Percentiles rank a stretch among this genome's conserved stretches.
Conservation (phyloP, 2,888 invertebrate genomes). For the Apotomis turbidana region DNA sequence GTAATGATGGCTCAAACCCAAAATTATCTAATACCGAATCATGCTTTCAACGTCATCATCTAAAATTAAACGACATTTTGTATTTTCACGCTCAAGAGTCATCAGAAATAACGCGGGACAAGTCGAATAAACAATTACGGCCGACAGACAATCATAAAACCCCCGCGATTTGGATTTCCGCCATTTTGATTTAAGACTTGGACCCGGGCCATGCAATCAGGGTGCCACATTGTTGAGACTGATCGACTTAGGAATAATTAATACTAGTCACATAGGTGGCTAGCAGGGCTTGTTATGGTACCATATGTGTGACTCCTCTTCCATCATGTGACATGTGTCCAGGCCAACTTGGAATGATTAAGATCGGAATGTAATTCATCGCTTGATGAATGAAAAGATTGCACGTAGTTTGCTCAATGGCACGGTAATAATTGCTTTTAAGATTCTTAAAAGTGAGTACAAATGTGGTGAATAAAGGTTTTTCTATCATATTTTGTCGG, state of each 20-base stretch:
- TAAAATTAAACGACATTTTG: constrained; percentile 31
- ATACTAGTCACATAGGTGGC: constrained; percentile 21
- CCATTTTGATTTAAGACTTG: constrained; percentile 76
- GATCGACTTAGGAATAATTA: constrained; percentile 24
- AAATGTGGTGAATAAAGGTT: too few species aligned
- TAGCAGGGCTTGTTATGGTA: constrained; percentile 23
- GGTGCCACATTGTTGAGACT: constrained; percentile 45
- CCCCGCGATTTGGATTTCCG: constrained; percentile 67
- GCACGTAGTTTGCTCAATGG: too few species aligned
- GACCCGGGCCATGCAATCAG: constrained; percentile 63
- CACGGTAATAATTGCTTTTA: too few species aligned
- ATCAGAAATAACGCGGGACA: constrained; percentile 38
- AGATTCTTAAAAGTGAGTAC: too few species aligned
- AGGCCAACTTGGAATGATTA: constrained; percentile 34
- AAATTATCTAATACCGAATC: constrained; percentile 31
- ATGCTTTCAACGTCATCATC: constrained; percentile 29
- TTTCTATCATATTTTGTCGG: too few species aligned
- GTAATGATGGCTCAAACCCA: constrained; percentile 35
- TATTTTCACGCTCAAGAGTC: constrained; percentile 22
- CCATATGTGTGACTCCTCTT: constrained; percentile 20
- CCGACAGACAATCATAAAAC: constrained; percentile 67
- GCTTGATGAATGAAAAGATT: constrained; percentile 38
- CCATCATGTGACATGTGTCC: constrained; percentile 13
- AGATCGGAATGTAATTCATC: constrained; percentile 39
- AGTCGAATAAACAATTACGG: constrained; percentile 54